phyloP scores from a whole-genome alignment of 2,888 invertebrate genomes.

The Tineola bisselliella region DNA sequence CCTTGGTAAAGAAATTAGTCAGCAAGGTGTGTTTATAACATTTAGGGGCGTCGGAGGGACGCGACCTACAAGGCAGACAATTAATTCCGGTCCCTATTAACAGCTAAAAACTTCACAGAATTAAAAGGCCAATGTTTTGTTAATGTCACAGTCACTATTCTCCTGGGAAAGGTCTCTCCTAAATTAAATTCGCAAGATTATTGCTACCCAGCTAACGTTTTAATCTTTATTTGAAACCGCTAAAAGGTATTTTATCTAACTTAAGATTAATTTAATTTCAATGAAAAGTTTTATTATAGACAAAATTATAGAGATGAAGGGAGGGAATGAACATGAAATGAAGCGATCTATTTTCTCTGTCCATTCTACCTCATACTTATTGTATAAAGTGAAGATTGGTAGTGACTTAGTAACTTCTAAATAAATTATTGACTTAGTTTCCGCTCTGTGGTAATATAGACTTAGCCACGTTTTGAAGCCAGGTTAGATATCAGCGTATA shows the following conservation, averaged over 20 bases:
- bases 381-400: no score
- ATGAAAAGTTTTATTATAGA: no score
- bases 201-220: constrained; percentile 1
- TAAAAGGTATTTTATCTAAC: neutral
- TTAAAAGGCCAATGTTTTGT: constrained; percentile 34
- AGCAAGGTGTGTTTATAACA: neutral
- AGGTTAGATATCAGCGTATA: no score
- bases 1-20: neutral
- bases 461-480: no score
- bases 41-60: neutral
- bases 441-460: no score
- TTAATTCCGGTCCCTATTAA: constrained; percentile 12
- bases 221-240: constrained; percentile 5
- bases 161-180: neutral
- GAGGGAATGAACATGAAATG: no score
- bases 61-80: constrained; percentile 6
- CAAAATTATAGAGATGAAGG: no score
- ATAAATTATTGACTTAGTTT: no score
- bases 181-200: constrained; percentile 6
- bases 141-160: constrained; percentile 24
- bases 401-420: no score
- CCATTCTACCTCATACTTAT: no score
- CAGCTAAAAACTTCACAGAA: constrained; percentile 10
- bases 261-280: no score
- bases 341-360: no score